A percentile compares a stretch with the other conserved stretches of the same genome.
phyloP scores from a whole-genome alignment of 2,888 invertebrate species.

The Aromia moschata region DNA sequence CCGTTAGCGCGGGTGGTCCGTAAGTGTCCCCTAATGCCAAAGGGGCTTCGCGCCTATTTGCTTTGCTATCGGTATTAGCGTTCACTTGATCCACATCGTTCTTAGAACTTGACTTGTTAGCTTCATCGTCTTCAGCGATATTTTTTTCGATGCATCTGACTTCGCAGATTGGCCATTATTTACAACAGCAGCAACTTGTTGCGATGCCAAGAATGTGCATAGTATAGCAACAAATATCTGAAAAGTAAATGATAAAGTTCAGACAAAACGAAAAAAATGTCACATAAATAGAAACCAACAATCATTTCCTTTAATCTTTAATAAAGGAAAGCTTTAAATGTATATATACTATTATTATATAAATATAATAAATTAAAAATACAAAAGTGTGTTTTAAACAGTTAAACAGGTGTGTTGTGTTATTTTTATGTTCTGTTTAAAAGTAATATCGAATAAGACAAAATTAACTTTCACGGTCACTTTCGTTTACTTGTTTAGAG shows the following conservation, averaged over 20 bases:
- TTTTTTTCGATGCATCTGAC: constrained; percentile 41
- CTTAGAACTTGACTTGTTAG: constrained; percentile 30
- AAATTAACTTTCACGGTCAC: constrained; percentile 7
- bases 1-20: constrained; percentile 66
- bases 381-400: no score
- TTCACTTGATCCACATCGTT: constrained; percentile 50
- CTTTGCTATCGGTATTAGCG: constrained; percentile 53
- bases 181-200: constrained; percentile 59
- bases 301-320: no score
- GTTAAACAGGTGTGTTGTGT: no score
- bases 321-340: no score
- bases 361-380: no score
- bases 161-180: constrained; percentile 52
- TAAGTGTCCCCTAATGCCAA: constrained; percentile 61
- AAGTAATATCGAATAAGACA: not conserved
- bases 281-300: no score
- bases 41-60: constrained; percentile 58
- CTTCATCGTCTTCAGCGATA: constrained; percentile 29
- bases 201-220: constrained; percentile 51
- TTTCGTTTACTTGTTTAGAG: not conserved
- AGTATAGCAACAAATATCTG: constrained; percentile 55
- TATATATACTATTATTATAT: no score
- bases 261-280: not conserved
- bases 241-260: constrained; percentile 36
- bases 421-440: not conserved